Conservation (phyloP, 2,888 invertebrate genomes). For the Vanessa cardui region DNA sequence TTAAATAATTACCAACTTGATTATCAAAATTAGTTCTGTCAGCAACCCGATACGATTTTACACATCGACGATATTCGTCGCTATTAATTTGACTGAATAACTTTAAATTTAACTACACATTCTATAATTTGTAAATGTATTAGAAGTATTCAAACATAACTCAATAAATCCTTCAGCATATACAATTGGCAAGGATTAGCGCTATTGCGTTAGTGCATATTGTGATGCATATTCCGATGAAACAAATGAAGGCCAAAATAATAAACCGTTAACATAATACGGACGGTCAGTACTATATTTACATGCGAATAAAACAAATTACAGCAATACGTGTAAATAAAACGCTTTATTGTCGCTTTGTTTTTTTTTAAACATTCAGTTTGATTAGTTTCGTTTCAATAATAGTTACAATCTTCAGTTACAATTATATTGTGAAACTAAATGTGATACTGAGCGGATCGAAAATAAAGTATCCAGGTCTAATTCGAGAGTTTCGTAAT, state of each 20-base stretch:
- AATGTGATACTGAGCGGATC: no score
- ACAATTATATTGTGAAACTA: no score
- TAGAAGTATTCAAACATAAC: slow-evolving; percentile 27
- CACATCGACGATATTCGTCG: slow-evolving; percentile 13
- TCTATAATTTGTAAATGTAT: slow-evolving; percentile 22
- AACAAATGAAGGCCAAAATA: slow-evolving; percentile 38
- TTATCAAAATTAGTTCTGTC: slow-evolving; percentile 19
- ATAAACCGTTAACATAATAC: slow-evolving; percentile 41
- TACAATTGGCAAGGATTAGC: slow-evolving; percentile 42
- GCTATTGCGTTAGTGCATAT: slow-evolving; percentile 34
- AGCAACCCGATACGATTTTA: slow-evolving; percentile 19
- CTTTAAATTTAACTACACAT: slow-evolving; percentile 7
- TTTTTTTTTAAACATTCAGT: neutral
- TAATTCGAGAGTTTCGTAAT: no score
- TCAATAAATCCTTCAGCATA: slow-evolving; percentile 34
- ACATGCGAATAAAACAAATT: slow-evolving; percentile 37
- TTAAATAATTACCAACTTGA: slow-evolving; percentile 14
- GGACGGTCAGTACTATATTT: slow-evolving; percentile 28
- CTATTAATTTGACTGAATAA: slow-evolving; percentile 18
- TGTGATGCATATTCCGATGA: slow-evolving; percentile 40
- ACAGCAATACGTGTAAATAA: slow-evolving; percentile 12
- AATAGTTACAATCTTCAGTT: no score
- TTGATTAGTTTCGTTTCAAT: neutral
- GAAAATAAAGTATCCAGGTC: no score
- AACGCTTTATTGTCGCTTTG: neutral